These are phyloP conservation scores for Tachysurus fulvidraco DNA, from an alignment of 2,113 vertebrate species.

Conservation along the genomic window DNA sequence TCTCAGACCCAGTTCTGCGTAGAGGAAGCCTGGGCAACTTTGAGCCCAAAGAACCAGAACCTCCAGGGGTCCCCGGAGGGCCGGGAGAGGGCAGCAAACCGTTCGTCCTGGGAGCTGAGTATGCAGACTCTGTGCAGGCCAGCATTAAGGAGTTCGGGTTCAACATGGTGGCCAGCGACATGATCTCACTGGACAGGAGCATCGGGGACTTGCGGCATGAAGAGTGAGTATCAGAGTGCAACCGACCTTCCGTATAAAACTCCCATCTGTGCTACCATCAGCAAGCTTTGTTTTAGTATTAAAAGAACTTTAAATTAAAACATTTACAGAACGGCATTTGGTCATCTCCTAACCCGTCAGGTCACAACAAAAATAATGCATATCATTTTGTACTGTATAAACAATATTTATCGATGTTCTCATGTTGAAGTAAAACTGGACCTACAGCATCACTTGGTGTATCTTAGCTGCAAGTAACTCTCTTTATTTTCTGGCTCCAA, in stretches of 20 bases:
- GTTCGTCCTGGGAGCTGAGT: slow-evolving; percentile 88
- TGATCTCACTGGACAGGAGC: slow-evolving; percentile 95
- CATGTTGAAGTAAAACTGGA: background rate
- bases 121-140: slow-evolving; percentile 87
- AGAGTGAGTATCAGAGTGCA: slow-evolving; percentile 83
- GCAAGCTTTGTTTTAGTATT: too few relatives aligned
- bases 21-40: slow-evolving; percentile 87
- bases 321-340: too few relatives aligned
- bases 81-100: slow-evolving; percentile 91
- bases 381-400: background rate
- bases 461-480: background rate
- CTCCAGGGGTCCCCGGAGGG: slow-evolving; percentile 82
- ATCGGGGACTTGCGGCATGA: slow-evolving; percentile 91
- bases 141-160: slow-evolving; percentile 98
- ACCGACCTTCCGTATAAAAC: background rate
- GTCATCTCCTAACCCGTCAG: too few relatives aligned
- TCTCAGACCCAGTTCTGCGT: slow-evolving; percentile 82
- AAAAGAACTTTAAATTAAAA: too few relatives aligned
- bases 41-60: slow-evolving; percentile 89
- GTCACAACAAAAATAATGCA: background rate
- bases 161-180: slow-evolving; percentile 99
- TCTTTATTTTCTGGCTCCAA: background rate
- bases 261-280: too few relatives aligned
- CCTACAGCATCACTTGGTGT: too few relatives aligned
- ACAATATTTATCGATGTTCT: background rate